Conservation (phyloP, 1,140 invertebrate species). For the Sycophaga agraensis region DNA sequence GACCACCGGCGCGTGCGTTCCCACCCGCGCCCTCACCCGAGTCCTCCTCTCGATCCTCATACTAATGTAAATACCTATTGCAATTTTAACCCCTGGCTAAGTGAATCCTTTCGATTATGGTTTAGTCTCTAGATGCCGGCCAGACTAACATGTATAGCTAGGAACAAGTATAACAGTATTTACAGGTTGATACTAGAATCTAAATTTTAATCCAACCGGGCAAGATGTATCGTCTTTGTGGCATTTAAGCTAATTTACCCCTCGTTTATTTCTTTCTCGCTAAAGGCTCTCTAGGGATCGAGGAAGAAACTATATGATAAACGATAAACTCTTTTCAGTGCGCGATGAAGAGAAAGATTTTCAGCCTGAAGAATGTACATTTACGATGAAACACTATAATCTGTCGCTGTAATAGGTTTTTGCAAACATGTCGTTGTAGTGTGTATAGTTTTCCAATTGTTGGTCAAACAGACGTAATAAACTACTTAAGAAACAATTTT, state of each 20-base stretch:
- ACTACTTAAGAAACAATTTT: background rate
- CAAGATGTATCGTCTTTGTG: constrained; percentile 13
- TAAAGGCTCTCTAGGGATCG: background rate
- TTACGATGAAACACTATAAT: background rate
- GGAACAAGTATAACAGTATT: too few relatives aligned
- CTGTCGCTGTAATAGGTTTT: background rate
- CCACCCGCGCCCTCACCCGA: too few relatives aligned
- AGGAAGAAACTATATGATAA: background rate
- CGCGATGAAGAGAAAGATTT: constrained; percentile 1
- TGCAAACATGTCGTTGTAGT: constrained; percentile 2
- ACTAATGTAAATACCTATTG: too few relatives aligned
- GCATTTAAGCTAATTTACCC: background rate
- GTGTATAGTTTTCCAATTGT: constrained; percentile 11
- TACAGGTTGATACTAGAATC: too few relatives aligned
- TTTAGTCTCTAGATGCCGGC: too few relatives aligned
- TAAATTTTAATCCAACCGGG: too few relatives aligned
- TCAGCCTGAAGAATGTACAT: constrained; percentile 1
- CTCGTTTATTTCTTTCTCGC: background rate
- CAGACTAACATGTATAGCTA: too few relatives aligned
- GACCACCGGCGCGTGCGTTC: too few relatives aligned
- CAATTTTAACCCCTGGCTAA: too few relatives aligned
- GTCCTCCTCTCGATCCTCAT: too few relatives aligned
- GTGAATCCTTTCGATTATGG: too few relatives aligned
- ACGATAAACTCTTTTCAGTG: background rate
- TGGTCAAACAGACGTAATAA: background rate